phyloP scores from a whole-genome alignment of 2,888 invertebrate genomes.

The Hypena proboscidalis region DNA sequence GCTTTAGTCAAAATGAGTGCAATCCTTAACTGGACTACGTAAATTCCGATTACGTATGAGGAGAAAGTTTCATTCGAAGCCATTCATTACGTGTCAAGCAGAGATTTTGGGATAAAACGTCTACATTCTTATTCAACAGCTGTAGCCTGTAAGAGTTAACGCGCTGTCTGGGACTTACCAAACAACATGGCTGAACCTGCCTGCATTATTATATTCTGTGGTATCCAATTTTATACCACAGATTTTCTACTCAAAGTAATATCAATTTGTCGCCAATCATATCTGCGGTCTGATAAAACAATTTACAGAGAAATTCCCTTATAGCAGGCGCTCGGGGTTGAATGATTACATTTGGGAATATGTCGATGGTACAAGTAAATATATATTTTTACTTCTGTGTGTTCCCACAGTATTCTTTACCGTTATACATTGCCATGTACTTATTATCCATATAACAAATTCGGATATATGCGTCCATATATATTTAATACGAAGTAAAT shows the following conservation, averaged over 20 bases:
- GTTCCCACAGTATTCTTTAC: neutral
- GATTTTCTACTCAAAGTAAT: constrained; percentile 20
- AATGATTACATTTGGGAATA: constrained; percentile 55
- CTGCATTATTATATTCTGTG: constrained; percentile 1
- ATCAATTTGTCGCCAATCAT: constrained; percentile 45
- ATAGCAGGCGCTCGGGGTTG: constrained; percentile 41
- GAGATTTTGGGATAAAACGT: constrained; percentile 42
- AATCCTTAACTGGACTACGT: constrained; percentile 14
- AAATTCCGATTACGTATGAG: constrained; percentile 43
- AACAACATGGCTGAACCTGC: constrained; percentile 5
- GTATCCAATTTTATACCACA: constrained; percentile 14
- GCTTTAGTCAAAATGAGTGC: constrained; percentile 16
- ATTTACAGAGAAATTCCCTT: constrained; percentile 54
- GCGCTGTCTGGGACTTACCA: constrained; percentile 15
- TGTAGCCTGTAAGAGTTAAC: constrained; percentile 18
- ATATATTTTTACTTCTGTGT: constrained; percentile 5
- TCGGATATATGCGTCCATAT: constrained; percentile 13
- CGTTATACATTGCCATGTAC: neutral
- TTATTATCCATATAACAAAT: constrained; percentile 7
- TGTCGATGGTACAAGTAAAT: constrained; percentile 18
- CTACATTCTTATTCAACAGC: constrained; percentile 35
- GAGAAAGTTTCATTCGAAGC: constrained; percentile 41
- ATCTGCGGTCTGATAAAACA: constrained; percentile 49
- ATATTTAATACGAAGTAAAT: too few relatives aligned
- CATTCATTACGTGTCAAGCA: constrained; percentile 42